phyloP scores from a whole-genome alignment of 2,888 invertebrate species.

The Amphimallon solstitiale region DNA sequence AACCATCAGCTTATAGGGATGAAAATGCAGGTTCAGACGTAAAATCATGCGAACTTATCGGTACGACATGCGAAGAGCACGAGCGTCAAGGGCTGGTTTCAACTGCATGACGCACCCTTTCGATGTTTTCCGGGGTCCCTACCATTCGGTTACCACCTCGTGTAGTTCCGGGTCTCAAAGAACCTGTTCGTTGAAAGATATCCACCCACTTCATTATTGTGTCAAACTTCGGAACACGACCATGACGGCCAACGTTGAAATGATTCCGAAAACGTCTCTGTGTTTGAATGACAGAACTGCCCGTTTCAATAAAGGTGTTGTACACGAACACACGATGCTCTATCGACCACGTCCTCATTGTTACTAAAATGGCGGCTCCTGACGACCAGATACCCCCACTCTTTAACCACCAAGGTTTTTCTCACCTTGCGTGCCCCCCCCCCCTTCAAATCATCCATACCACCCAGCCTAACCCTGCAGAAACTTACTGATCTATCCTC shows the following conservation, averaged over 20 bases:
- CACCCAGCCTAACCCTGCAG: too few species aligned
- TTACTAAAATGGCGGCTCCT: slow-evolving; percentile 10
- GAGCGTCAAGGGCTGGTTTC: too few species aligned
- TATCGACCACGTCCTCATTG: slow-evolving; percentile 8
- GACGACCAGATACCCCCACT: not conserved
- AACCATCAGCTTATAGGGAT: slow-evolving; percentile 6
- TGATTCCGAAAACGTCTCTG: slow-evolving; percentile 26
- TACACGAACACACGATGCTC: slow-evolving; percentile 13
- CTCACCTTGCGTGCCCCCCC: too few species aligned
- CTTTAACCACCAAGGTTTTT: too few species aligned
- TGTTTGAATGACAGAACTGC: not conserved
- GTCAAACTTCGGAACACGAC: slow-evolving; percentile 12
- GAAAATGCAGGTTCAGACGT: not conserved
- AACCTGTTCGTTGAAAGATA: not conserved
- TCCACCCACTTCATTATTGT: not conserved
- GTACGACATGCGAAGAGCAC: too few species aligned
- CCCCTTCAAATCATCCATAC: too few species aligned
- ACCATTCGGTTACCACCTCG: slow-evolving; percentile 14
- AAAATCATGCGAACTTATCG: too few species aligned
- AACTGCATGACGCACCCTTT: not conserved
- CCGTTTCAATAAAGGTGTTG: slow-evolving; percentile 11
- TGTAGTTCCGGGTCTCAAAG: slow-evolving; percentile 24
- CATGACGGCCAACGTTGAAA: slow-evolving; percentile 23
- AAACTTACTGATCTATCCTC: too few species aligned
- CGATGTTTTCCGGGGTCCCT: slow-evolving; percentile 20